Conservation (phyloP, 2,113 vertebrate genomes). For the Gobiocypris rarus region DNA sequence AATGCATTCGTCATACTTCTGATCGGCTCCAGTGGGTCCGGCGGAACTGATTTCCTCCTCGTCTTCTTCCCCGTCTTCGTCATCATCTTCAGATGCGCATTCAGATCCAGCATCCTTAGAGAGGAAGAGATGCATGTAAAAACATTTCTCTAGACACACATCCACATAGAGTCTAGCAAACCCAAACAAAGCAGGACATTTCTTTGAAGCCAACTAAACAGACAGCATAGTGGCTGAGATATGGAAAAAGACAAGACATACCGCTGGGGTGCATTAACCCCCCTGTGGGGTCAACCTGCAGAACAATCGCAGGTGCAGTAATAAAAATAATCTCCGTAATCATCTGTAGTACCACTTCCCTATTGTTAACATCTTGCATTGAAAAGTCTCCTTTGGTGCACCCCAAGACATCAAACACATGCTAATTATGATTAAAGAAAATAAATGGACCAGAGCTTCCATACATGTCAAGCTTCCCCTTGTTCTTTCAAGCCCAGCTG, state of each 20-base stretch:
- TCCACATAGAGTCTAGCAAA: conserved; percentile 28
- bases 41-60: conserved; percentile 79
- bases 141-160: conserved; percentile 30
- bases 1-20: conserved; percentile 85
- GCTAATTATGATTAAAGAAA: conserved; percentile 72
- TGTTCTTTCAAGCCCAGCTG: conserved; percentile 71
- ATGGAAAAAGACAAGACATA: conserved; percentile 52
- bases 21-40: conserved; percentile 76
- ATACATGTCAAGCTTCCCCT: conserved; percentile 62
- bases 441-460: conserved; percentile 62
- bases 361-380: conserved; percentile 72
- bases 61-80: conserved; percentile 70
- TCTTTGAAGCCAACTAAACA: conserved; percentile 52
- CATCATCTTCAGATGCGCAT: conserved; percentile 65
- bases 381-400: conserved; percentile 61
- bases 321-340: conserved; percentile 69
- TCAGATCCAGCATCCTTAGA: conserved; percentile 65
- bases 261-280: conserved; percentile 59
- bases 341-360: conserved; percentile 72
- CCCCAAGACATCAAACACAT: conserved; percentile 73
- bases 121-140: not conserved
- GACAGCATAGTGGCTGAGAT: conserved; percentile 51
- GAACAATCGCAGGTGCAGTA: conserved; percentile 69
- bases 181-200: conserved; percentile 28
- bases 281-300: conserved; percentile 61